Percentiles rank a stretch among this genome's conserved stretches.
Conservation (phyloP, 2,888 invertebrate species). For the Smittia aterrima region DNA sequence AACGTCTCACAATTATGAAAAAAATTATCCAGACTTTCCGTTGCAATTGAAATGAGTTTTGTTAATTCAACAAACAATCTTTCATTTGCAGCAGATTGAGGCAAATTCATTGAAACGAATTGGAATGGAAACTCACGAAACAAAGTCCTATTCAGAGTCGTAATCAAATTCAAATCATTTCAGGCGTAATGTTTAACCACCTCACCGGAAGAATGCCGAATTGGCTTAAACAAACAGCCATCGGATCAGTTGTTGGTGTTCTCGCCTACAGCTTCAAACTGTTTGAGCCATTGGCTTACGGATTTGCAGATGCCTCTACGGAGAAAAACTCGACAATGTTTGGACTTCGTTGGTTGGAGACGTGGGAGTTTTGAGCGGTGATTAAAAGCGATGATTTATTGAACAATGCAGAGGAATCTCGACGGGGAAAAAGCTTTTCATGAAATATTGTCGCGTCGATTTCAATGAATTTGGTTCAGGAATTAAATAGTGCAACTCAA, state of each 20-base stretch:
- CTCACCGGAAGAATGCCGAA: slow-evolving; percentile 55
- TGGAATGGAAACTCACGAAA: neutral
- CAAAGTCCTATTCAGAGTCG: no score
- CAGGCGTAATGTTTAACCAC: slow-evolving; percentile 79
- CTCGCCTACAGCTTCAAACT: slow-evolving; percentile 80
- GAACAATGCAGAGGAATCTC: neutral
- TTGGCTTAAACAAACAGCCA: slow-evolving; percentile 64
- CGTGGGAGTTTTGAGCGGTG: slow-evolving; percentile 80
- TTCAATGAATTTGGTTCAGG: no score
- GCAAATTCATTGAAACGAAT: neutral
- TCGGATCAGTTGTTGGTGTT: slow-evolving; percentile 65
- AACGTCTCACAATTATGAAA: neutral
- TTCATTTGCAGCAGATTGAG: neutral
- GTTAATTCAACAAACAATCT: neutral
- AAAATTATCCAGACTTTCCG: neutral
- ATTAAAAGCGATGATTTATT: neutral
- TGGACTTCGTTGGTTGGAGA: slow-evolving; percentile 83
- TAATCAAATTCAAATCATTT: slow-evolving; percentile 45
- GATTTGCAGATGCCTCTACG: slow-evolving; percentile 80
- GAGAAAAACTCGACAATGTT: slow-evolving; percentile 85
- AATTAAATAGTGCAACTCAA: no score
- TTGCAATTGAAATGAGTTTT: neutral
- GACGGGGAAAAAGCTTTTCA: neutral
- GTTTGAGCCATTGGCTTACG: slow-evolving; percentile 88
- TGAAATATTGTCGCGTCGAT: neutral